Percentiles rank a stretch among this genome's conserved stretches.
These are phyloP conservation scores for Malaclemys terrapin DNA, from an alignment of 2,113 vertebrate genomes.

Conservation along the genomic window DNA sequence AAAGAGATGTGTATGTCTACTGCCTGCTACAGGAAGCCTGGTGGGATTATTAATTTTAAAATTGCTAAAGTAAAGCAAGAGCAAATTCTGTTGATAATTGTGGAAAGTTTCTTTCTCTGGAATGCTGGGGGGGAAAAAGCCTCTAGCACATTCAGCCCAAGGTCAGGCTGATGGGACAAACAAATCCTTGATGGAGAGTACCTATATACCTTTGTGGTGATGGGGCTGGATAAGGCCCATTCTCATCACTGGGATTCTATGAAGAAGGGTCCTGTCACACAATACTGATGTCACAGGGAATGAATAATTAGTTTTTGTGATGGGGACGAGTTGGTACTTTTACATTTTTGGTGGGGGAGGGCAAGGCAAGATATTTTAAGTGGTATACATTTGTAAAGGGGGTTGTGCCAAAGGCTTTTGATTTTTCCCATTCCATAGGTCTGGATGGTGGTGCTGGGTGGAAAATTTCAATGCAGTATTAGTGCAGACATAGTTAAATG, in stretches of 20 bases:
- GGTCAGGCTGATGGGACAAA: neutral
- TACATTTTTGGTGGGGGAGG: accelerated
- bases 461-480: neutral
- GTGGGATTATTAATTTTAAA: neutral
- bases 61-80: neutral
- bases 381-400: neutral
- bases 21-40: neutral
- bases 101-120: neutral
- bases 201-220: neutral
- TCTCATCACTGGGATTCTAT: neutral
- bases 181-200: neutral
- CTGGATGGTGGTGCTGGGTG: accelerated
- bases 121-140: accelerated
- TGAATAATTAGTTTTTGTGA: neutral
- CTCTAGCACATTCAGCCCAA: neutral
- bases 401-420: neutral
- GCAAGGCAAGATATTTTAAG: neutral
- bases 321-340: too few species aligned
- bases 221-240: neutral
- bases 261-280: neutral
- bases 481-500: accelerated
- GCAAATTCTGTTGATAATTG: neutral
- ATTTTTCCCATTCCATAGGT: accelerated
- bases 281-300: neutral
- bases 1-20: neutral